A percentile compares a stretch with the other conserved stretches of the same genome.
Conservation (phyloP, 2,113 vertebrate genomes). For the Gasterosteus nipponicus region DNA sequence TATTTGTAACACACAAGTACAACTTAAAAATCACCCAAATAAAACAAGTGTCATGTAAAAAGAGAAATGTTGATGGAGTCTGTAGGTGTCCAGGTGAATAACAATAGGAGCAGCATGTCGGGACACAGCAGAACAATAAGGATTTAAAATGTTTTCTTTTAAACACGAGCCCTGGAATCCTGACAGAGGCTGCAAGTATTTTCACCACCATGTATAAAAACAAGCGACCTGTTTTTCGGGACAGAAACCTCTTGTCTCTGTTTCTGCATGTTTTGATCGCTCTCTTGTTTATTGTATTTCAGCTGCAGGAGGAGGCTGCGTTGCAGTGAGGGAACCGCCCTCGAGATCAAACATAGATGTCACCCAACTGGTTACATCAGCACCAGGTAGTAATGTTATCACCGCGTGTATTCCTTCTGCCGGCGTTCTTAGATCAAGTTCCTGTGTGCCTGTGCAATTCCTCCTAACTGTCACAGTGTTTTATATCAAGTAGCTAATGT, state of each 20-base stretch:
- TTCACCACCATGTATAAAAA: neutral
- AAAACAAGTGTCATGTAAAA: neutral
- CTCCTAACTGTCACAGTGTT: neutral
- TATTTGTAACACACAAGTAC: neutral
- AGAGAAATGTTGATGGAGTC: neutral
- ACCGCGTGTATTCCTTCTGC: neutral
- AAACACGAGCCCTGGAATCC: neutral
- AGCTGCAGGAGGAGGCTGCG: constrained; percentile 28
- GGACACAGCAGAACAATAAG: neutral
- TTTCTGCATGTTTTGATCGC: neutral
- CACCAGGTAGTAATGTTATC: constrained; percentile 57
- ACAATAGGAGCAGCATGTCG: neutral
- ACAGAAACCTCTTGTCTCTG: neutral
- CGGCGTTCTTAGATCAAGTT: neutral
- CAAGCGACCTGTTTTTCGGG: neutral
- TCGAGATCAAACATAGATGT: constrained; percentile 23
- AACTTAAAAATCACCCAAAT: neutral
- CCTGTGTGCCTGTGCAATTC: neutral
- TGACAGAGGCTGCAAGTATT: neutral
- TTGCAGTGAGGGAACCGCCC: constrained; percentile 26
- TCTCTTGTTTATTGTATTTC: constrained; percentile 8
- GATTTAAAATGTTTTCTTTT: neutral
- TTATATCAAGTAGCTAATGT: neutral
- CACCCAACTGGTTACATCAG: constrained; percentile 30
- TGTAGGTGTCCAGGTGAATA: neutral